A percentile compares a stretch with the other conserved stretches of the same genome.
Evolutionary conservation across 2,797 vertebrate genomes (phyloP).

Genomic region (Todus mexicanus): DNA sequence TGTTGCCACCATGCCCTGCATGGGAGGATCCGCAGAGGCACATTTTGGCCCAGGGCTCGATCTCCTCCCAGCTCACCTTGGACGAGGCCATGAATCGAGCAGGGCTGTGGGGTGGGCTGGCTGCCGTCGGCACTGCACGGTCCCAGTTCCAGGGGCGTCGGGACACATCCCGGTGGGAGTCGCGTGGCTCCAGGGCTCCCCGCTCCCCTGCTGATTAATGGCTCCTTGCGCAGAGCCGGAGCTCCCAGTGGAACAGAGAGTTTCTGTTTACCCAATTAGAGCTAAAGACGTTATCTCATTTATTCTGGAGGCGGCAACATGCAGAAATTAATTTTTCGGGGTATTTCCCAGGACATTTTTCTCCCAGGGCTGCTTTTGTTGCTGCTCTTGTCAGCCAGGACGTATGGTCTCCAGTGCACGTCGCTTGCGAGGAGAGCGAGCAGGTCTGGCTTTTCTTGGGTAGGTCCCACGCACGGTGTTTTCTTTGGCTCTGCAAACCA

Average conservation of each 20-base stretch:
- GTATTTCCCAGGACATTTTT: slow-evolving; percentile 15
- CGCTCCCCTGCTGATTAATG: background rate
- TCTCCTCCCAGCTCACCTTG: background rate
- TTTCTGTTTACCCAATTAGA: slow-evolving; percentile 39
- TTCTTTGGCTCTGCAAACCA: slow-evolving; percentile 42
- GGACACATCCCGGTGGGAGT: background rate
- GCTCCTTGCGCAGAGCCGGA: background rate
- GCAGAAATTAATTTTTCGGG: slow-evolving; percentile 1
- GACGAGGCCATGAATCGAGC: rapidly evolving
- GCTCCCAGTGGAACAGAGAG: background rate
- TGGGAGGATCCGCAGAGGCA: rapidly evolving
- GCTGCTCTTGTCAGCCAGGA: slow-evolving; percentile 32
- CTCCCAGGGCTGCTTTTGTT: slow-evolving; percentile 16
- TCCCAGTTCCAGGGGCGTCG: rapidly evolving
- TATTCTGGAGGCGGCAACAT: slow-evolving; percentile 17
- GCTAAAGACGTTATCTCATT: slow-evolving; percentile 16
- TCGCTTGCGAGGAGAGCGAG: background rate
- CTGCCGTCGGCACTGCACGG: rapidly evolving
- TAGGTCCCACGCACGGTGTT: slow-evolving; percentile 27
- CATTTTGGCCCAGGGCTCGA: rapidly evolving
- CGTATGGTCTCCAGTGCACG: background rate
- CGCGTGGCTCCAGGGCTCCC: rapidly evolving
- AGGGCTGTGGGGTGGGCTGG: background rate
- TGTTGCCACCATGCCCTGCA: background rate
- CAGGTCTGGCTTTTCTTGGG: background rate